Evolutionary conservation across 1,140 invertebrate species (phyloP).

Genomic region (Drosophila bocki): DNA sequence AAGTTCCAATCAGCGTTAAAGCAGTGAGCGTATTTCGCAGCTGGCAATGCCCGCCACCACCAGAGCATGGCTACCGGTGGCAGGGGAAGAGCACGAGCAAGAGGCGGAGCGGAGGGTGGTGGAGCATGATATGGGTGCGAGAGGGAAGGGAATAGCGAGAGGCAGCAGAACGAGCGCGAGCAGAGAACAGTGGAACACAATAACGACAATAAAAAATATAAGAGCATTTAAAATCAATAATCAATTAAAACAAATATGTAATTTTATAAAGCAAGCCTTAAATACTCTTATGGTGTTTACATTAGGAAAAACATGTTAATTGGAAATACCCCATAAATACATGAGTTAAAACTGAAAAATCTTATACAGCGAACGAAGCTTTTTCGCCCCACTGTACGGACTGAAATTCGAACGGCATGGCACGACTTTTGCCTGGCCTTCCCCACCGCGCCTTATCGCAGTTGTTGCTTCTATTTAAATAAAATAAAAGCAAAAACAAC

Average conservation of each 20-base stretch:
- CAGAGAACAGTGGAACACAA: slow-evolving; percentile 33
- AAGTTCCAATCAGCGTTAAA: slow-evolving; percentile 69
- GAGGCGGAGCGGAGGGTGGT: slow-evolving; percentile 13
- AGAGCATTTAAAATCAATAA: neutral
- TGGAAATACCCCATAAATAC: neutral
- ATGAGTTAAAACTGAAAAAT: neutral
- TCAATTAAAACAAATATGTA: neutral
- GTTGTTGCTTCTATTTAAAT: slow-evolving; percentile 74
- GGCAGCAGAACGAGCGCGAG: slow-evolving; percentile 18
- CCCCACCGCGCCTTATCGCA: slow-evolving; percentile 42
- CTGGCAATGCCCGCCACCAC: slow-evolving; percentile 53
- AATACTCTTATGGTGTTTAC: neutral
- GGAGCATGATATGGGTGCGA: neutral
- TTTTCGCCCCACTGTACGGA: slow-evolving; percentile 44
- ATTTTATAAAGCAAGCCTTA: neutral
- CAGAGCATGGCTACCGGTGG: slow-evolving; percentile 6
- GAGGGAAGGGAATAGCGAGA: neutral
- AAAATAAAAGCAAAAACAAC: slow-evolving; percentile 29
- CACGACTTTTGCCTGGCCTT: slow-evolving; percentile 47
- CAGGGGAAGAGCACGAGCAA: slow-evolving; percentile 1
- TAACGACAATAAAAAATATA: neutral
- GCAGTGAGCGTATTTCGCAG: slow-evolving; percentile 56
- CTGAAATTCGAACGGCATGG: slow-evolving; percentile 66
- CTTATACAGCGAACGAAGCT: neutral
- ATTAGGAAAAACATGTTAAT: neutral